A percentile compares a stretch with the other conserved stretches of the same genome.
Evolutionary conservation across 2,113 vertebrate species (phyloP).

Genomic region (Brienomyrus longianalis): DNA sequence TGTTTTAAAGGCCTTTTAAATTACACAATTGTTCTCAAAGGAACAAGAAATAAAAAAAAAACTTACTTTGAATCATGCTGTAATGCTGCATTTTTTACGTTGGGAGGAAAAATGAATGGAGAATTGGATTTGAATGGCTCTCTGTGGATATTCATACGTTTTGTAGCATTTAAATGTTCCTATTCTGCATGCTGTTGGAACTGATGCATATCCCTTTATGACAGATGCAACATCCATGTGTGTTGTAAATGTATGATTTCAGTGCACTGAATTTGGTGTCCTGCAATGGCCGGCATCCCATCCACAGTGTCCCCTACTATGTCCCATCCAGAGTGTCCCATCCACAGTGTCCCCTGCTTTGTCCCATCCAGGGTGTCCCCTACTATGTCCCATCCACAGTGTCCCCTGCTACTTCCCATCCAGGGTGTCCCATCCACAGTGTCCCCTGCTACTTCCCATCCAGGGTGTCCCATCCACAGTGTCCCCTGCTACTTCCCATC

Average conservation of each 20-base stretch:
- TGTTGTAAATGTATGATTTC: not conserved
- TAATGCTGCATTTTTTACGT: not conserved
- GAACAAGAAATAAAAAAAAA: not conserved
- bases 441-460: too few relatives aligned
- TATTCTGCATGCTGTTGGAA: not conserved
- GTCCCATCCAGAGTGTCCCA: too few relatives aligned
- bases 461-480: too few relatives aligned
- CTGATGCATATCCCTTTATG: not conserved
- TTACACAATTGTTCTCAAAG: conserved; percentile 1
- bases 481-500: not conserved
- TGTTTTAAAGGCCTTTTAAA: conserved; percentile 17
- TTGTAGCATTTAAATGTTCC: not conserved
- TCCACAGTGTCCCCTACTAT: too few relatives aligned
- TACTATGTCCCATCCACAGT: not conserved
- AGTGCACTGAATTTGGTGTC: not conserved
- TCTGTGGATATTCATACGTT: not conserved
- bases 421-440: too few relatives aligned
- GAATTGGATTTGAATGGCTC: not conserved
- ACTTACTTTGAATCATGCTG: not conserved
- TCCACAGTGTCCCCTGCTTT: too few relatives aligned
- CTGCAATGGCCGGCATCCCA: not conserved
- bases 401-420: too few relatives aligned
- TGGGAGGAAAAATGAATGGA: not conserved
- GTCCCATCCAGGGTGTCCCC: too few relatives aligned
- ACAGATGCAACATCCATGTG: not conserved